phyloP scores from a whole-genome alignment of 2,797 vertebrate species.

The Distichodus sexfasciatus region DNA sequence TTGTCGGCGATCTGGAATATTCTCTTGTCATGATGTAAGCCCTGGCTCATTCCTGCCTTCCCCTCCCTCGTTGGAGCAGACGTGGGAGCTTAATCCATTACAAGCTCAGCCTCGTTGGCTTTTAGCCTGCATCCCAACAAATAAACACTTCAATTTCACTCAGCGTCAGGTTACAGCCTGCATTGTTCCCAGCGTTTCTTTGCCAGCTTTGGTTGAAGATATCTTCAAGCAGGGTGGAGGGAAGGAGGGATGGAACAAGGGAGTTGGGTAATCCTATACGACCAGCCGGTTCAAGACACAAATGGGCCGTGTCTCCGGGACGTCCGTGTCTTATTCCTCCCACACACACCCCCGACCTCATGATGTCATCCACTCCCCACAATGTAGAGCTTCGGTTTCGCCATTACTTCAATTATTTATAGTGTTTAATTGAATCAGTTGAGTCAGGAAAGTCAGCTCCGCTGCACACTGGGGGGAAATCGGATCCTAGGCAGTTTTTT shows the following conservation, averaged over 20 bases:
- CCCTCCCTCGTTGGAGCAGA: not conserved
- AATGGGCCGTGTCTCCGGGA: slow-evolving; percentile 34
- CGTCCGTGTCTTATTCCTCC: slow-evolving; percentile 29
- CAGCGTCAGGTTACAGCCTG: not conserved
- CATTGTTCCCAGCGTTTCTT: slow-evolving; percentile 2
- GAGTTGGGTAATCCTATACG: slow-evolving; percentile 29
- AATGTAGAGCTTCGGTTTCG: slow-evolving; percentile 42
- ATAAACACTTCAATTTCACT: slow-evolving; percentile 14
- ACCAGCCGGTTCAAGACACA: slow-evolving; percentile 25
- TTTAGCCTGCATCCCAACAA: not conserved
- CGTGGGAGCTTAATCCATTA: slow-evolving; percentile 1
- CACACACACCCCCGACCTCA: not conserved
- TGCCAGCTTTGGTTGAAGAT: not conserved
- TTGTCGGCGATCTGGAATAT: not conserved
- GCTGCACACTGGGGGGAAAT: no score
- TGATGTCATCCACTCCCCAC: slow-evolving; percentile 52
- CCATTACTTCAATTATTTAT: slow-evolving; percentile 51
- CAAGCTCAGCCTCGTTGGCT: not conserved
- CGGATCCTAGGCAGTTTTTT: no score
- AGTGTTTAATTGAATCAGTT: slow-evolving; percentile 49
- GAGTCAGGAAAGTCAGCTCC: slow-evolving; percentile 24
- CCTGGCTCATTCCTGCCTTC: not conserved
- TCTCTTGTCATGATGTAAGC: not conserved
- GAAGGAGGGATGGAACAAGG: not conserved
- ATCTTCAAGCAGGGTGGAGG: slow-evolving; percentile 3